Evolutionary conservation across 2,113 vertebrate species (phyloP), one percentile per base, ranked within the genome.

Genomic region (Halcyon senegalensis): DNA sequence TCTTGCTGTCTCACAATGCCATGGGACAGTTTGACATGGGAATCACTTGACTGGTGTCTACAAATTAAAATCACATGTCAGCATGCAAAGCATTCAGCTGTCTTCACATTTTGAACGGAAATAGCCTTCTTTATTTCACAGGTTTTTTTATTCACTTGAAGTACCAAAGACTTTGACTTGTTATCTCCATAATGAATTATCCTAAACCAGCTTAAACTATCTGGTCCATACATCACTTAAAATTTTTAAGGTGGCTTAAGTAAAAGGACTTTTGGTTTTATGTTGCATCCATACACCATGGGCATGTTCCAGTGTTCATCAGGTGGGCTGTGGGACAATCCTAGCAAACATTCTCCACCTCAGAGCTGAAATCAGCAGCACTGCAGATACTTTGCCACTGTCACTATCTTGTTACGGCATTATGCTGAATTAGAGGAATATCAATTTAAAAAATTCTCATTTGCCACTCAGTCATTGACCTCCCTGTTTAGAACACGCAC

Each of bases 401-500:
- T 23, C 90, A 9, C 51, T 81, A 56, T 41, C 83, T 67, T 59
- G 13, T 66, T 92, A 72, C 1, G 80, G 2, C 2, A 1, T 74
- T 86, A 56, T 41, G 23, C 20, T 80, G 62, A 76, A 87, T 33
- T 80, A 58, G n/a, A 93, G 58, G 44, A 87, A 43, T 82, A 92
- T 68, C 69, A 70, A 20, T 46, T 18, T 28, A 70, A 62, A 64
- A 68, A 59, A 80, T 37, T 41, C 77, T 84, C 24, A n/a, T 96
- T 91, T 95, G 94, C 67, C 74, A 67, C 62, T 78, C 66, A 67
- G 62, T 66, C 84, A 80, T 76, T 96, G 84, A 89, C 92, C 90
- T 95, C 92, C 74, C 62, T 87, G 87, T 94, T 79, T 74, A 95
- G 91, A 96, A 89, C 91, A 91, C 94, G 91, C 91, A 94, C 93